These are phyloP conservation scores for Labia minor DNA, from an alignment of 2,888 invertebrate species.

Conservation along the genomic window DNA sequence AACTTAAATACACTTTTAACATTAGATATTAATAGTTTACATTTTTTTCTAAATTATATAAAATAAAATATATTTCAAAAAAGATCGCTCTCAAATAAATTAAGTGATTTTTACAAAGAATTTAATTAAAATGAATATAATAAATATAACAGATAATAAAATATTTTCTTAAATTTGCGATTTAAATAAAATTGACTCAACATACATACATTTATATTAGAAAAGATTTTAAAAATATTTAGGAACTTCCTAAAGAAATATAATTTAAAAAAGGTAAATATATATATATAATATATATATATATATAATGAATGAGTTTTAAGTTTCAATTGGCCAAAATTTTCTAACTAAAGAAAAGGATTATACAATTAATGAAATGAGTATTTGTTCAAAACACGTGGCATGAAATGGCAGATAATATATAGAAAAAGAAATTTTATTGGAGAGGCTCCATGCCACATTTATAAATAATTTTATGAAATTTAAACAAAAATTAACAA, in stretches of 20 bases:
- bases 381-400: not conserved
- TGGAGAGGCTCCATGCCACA: conserved; percentile 1
- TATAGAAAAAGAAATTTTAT: conserved; percentile 17
- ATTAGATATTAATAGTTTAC: conserved; percentile 14
- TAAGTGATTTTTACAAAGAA: not conserved
- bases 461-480: not conserved
- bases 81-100: not conserved
- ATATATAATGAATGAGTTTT: not conserved
- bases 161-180: not conserved
- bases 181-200: not conserved
- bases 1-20: conserved; percentile 17
- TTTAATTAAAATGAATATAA: not conserved
- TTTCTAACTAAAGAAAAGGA: not conserved
- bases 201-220: not conserved
- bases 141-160: not conserved
- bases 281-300: no score
- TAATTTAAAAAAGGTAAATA: not conserved
- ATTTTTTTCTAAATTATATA: not conserved
- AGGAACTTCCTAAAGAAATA: not conserved
- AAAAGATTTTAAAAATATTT: not conserved
- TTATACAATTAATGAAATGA: conserved; percentile 15
- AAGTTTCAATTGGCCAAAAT: not conserved
- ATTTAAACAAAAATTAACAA: not conserved
- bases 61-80: conserved; percentile 2
- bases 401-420: not conserved